These are phyloP conservation scores for Cataglyphis cursor DNA, from an alignment of 2,888 invertebrate species.

Conservation along the genomic window DNA sequence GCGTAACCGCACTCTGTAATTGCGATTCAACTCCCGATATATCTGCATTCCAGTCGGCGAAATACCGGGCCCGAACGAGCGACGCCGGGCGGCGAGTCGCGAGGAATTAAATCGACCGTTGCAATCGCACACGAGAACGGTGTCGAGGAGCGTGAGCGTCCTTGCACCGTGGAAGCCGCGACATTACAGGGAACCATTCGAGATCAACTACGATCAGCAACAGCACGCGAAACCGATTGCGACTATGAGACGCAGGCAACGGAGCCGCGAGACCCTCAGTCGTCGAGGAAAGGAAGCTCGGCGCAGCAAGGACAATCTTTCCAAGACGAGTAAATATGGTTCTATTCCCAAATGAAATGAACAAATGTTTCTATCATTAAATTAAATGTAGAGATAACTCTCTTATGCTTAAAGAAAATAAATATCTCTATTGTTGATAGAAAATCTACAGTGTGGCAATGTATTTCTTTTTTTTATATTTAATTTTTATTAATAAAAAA, in stretches of 20 bases:
- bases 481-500: slow-evolving; percentile 1
- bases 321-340: slow-evolving; percentile 80
- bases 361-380: background rate
- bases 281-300: slow-evolving; percentile 84
- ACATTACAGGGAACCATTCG: slow-evolving; percentile 91
- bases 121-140: slow-evolving; percentile 90
- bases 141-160: slow-evolving; percentile 93
- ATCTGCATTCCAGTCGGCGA: slow-evolving; percentile 90
- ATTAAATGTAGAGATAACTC: background rate
- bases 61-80: slow-evolving; percentile 92
- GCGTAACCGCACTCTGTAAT: slow-evolving; percentile 47
- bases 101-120: slow-evolving; percentile 91
- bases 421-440: background rate
- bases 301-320: slow-evolving; percentile 83
- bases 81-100: slow-evolving; percentile 90
- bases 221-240: slow-evolving; percentile 85
- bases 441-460: background rate
- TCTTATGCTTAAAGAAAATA: background rate
- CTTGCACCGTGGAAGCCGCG: slow-evolving; percentile 95
- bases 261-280: slow-evolving; percentile 84
- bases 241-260: slow-evolving; percentile 85
- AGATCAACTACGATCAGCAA: slow-evolving; percentile 93
- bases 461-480: background rate
- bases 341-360: background rate
- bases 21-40: slow-evolving; percentile 1